phyloP scores from a whole-genome alignment of 2,888 invertebrate species.

The Leptothorax acervorum region DNA sequence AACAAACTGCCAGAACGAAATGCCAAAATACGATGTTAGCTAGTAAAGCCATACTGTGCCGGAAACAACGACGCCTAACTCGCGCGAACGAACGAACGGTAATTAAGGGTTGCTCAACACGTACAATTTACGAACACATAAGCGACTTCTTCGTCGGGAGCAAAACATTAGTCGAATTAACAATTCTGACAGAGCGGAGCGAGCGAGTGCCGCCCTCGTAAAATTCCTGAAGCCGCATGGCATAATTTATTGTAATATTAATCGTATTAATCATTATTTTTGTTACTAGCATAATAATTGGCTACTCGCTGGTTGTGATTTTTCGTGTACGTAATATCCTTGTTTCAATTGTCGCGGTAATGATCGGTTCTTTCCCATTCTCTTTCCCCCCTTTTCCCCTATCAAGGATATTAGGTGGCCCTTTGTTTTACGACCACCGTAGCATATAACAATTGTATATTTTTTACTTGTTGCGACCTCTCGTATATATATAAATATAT shows the following conservation, averaged over 20 bases:
- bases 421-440: conserved; percentile 19
- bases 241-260: conserved; percentile 78
- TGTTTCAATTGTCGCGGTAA: conserved; percentile 47
- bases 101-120: background rate
- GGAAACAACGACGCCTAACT: background rate
- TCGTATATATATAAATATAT: conserved; percentile 31
- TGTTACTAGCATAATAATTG: conserved; percentile 75
- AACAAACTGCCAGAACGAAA: conserved; percentile 39
- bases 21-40: conserved; percentile 1
- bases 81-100: background rate
- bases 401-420: conserved; percentile 29
- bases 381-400: no score
- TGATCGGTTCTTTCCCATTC: conserved; percentile 14
- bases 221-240: conserved; percentile 77
- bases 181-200: conserved; percentile 65
- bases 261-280: conserved; percentile 69
- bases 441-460: conserved; percentile 45
- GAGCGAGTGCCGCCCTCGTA: conserved; percentile 60
- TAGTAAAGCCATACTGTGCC: background rate
- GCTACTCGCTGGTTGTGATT: conserved; percentile 82
- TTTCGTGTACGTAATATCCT: conserved; percentile 62
- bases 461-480: conserved; percentile 49
- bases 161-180: conserved; percentile 24
- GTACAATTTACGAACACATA: background rate
- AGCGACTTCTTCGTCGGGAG: background rate